Conservation (phyloP, 2,797 vertebrate species). For the Paramormyrops hopkinsi region DNA sequence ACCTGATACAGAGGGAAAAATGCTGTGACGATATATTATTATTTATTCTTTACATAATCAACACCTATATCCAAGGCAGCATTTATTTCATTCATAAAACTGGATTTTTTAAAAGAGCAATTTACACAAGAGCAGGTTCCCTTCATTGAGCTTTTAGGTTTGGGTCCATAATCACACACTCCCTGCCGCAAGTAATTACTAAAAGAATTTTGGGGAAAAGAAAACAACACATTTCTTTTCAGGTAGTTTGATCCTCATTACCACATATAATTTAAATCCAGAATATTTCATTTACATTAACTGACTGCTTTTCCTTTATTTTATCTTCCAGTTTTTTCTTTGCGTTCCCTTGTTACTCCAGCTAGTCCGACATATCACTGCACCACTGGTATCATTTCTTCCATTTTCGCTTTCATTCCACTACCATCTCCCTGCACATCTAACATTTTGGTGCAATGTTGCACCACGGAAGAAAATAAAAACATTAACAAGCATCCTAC, state of each 20-base stretch:
- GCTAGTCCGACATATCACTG: neutral
- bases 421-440: neutral
- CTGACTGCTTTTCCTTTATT: neutral
- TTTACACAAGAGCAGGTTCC: neutral
- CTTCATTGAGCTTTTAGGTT: neutral
- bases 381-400: neutral
- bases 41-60: neutral
- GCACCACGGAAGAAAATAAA: constrained; percentile 2
- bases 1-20: neutral
- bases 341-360: neutral
- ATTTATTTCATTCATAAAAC: neutral
- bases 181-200: neutral
- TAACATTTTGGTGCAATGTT: neutral
- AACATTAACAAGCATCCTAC: constrained; percentile 10
- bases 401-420: neutral
- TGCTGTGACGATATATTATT: neutral
- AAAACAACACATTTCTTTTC: neutral
- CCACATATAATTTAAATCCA: neutral
- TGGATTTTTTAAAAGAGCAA: neutral
- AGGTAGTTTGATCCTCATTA: neutral
- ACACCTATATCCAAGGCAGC: neutral
- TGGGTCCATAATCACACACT: neutral
- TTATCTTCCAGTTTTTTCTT: neutral
- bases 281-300: neutral
- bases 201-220: neutral